Evolutionary conservation across 2,797 vertebrate genomes (phyloP), one percentile per base, ranked within the genome.

Genomic region (Helarctos malayanus): DNA sequence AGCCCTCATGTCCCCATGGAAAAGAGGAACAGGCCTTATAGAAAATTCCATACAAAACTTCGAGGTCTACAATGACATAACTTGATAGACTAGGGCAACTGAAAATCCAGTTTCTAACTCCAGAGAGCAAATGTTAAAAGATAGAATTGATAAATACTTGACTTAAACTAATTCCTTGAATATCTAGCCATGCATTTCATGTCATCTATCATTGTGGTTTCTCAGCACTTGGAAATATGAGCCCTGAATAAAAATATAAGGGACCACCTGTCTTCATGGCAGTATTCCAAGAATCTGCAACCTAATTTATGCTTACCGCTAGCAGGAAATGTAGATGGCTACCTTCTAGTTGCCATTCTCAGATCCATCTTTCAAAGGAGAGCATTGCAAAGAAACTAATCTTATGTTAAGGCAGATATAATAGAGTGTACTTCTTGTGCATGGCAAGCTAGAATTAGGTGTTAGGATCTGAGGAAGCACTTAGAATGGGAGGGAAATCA

Each of bases 261-360:
- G 90, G 97, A 63, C 95, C 98, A 98, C 98, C 98, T 98, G 98
- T 97, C 94, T 97, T 71, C 88, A 19, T 98, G 98, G 97, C 97
- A 97, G 94, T 2, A 54, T 8, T 98, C 97, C 98, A 98, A 96
- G 98, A 98, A 97, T 78, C 86, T 90, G 89, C 71, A 96, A 78
- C 56, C 93, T 97, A 94, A 97, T 98, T 98, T 98, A 98, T 83
- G 0, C 94, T 98, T 92, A 97, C 90, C 73, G 49, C 90, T 97
- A 97, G 95, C 97, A 98, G 98, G 87, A 83, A 97, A 94, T 97
- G 91, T 95, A 96, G 95, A 94, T 80, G 32, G 91, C 96, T 92
- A 97, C 97, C 93, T 95, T 98, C 97, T 96, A 84, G 68, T 95
- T 94, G 76, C 49, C 59, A 95, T 93, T 97, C 96, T 97, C 97